phyloP scores from a whole-genome alignment of 1,140 invertebrate genomes.

The Saccostrea cuccullata region DNA sequence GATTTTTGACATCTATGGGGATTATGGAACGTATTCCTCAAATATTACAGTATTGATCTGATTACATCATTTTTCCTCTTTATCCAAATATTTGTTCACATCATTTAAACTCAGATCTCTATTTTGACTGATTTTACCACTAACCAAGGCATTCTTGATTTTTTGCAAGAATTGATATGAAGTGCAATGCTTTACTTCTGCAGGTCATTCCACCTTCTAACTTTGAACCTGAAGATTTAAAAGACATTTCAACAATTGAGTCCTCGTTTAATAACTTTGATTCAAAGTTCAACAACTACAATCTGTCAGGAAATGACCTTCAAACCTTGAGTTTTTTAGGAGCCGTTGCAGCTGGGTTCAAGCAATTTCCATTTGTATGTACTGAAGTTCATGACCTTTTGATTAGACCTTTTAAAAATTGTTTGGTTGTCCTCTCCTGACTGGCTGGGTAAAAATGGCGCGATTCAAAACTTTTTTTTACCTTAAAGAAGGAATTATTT shows the following conservation, averaged over 20 bases:
- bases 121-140: no score
- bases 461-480: no score
- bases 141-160: no score
- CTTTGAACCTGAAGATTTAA: neutral
- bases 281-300: neutral
- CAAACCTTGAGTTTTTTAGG: neutral
- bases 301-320: neutral
- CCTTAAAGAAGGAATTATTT: no score
- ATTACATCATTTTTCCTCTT: neutral
- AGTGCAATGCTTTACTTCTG: neutral
- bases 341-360: neutral
- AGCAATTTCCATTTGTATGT: slow-evolving; percentile 7
- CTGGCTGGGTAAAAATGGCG: no score
- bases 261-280: neutral
- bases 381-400: neutral
- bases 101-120: no score
- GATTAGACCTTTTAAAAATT: neutral
- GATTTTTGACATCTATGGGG: neutral
- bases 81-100: neutral
- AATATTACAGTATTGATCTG: neutral
- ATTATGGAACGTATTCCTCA: neutral
- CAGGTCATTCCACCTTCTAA: neutral
- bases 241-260: neutral
- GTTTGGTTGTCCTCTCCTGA: no score
- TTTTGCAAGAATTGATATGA: no score